Conservation (phyloP, 2,888 invertebrate genomes). For the Physocephala rufipes region DNA sequence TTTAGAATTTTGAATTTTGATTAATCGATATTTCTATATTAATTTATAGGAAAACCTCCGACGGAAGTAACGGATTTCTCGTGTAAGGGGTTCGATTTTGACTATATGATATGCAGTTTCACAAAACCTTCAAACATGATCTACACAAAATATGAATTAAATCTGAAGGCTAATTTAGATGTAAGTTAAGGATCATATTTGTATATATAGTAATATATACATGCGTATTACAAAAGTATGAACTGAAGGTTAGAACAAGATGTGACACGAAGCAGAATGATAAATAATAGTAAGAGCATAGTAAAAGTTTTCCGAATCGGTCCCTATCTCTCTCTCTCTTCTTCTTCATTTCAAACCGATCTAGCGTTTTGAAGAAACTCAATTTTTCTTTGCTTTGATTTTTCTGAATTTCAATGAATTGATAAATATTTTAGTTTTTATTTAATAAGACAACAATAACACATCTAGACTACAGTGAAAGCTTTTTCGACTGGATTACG, state of each 20-base stretch:
- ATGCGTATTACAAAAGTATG: neutral
- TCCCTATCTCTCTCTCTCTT: no score
- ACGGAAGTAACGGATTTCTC: constrained; percentile 73
- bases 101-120: constrained; percentile 78
- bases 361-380: no score
- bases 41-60: constrained; percentile 68
- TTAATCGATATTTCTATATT: neutral
- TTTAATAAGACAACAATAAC: no score
- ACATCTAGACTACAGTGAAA: no score
- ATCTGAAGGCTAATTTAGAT: constrained; percentile 54
- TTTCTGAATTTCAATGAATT: no score
- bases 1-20: neutral
- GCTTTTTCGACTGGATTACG: no score
- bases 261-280: neutral
- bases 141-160: constrained; percentile 69
- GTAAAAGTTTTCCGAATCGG: no score
- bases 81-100: constrained; percentile 77
- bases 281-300: no score
- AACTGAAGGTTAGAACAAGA: neutral
- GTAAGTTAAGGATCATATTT: constrained; percentile 40
- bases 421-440: no score
- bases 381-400: no score
- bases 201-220: neutral
- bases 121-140: constrained; percentile 68
- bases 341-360: no score